Conservation (phyloP, 2,113 vertebrate species). For the Tyrannus savana region DNA sequence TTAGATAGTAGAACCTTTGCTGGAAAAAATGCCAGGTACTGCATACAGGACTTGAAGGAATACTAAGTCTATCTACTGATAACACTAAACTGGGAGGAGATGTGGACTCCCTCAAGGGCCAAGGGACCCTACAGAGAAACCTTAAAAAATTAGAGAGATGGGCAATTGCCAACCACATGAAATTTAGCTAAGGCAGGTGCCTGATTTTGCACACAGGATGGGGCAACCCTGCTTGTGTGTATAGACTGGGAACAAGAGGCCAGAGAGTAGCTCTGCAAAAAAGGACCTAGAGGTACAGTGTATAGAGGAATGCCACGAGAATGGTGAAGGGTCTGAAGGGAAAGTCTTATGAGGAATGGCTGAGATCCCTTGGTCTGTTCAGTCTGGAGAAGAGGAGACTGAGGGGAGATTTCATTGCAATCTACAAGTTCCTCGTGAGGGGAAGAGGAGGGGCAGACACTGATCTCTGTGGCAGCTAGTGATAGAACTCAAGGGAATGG, state of each 20-base stretch:
- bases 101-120: not conserved
- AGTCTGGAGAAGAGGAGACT: not conserved
- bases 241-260: not conserved
- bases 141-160: not conserved
- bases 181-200: not conserved
- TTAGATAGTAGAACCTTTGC: not conserved
- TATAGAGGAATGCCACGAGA: not conserved
- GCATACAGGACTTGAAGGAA: not conserved
- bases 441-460: not conserved
- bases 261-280: not conserved
- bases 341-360: not conserved
- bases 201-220: not conserved
- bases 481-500: not conserved
- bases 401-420: not conserved
- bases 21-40: not conserved
- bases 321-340: not conserved
- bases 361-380: not conserved
- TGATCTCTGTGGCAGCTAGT: not conserved
- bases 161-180: not conserved
- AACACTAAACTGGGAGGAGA: not conserved
- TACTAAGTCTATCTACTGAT: not conserved
- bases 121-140: not conserved
- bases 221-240: not conserved
- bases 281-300: not conserved
- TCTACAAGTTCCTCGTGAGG: not conserved